phyloP scores from a whole-genome alignment of 2,888 invertebrate species.

The Ennomos erosarius region DNA sequence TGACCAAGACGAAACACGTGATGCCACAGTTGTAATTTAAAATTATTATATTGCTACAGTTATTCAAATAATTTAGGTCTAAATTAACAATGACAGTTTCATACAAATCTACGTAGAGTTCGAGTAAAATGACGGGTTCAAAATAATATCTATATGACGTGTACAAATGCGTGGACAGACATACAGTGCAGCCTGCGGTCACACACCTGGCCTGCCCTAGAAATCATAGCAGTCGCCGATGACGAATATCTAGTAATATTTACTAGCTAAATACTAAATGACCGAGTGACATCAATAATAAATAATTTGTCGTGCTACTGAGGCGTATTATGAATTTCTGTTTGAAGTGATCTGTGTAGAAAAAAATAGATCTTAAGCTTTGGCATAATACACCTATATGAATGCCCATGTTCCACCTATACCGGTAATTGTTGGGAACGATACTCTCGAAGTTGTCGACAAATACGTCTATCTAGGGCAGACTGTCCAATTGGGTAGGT shows the following conservation, averaged over 20 bases:
- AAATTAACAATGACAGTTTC: conserved; percentile 8
- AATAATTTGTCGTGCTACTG: conserved; percentile 40
- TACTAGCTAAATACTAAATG: conserved; percentile 41
- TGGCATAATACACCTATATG: too few species aligned
- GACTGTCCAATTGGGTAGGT: too few species aligned
- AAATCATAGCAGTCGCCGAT: conserved; percentile 45
- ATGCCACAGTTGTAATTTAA: too few species aligned
- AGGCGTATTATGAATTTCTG: conserved; percentile 20
- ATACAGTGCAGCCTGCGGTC: conserved; percentile 47
- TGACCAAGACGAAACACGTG: too few species aligned
- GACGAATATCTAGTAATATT: conserved; percentile 35
- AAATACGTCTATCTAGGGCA: too few species aligned
- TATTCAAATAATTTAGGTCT: not conserved
- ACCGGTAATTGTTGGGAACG: too few species aligned
- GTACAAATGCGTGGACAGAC: conserved; percentile 56
- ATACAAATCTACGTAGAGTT: conserved; percentile 40
- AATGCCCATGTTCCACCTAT: too few species aligned
- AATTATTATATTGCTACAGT: not conserved
- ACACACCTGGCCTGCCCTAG: conserved; percentile 54
- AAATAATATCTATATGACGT: conserved; percentile 58
- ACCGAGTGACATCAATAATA: conserved; percentile 38
- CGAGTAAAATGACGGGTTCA: conserved; percentile 44
- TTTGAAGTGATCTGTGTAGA: conserved; percentile 10
- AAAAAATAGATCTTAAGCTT: too few species aligned
- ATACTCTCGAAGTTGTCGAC: too few species aligned